Evolutionary conservation across 2,113 vertebrate genomes (phyloP), one percentile per base, ranked within the genome.

Genomic region (Oxygymnocypris stewartii): DNA sequence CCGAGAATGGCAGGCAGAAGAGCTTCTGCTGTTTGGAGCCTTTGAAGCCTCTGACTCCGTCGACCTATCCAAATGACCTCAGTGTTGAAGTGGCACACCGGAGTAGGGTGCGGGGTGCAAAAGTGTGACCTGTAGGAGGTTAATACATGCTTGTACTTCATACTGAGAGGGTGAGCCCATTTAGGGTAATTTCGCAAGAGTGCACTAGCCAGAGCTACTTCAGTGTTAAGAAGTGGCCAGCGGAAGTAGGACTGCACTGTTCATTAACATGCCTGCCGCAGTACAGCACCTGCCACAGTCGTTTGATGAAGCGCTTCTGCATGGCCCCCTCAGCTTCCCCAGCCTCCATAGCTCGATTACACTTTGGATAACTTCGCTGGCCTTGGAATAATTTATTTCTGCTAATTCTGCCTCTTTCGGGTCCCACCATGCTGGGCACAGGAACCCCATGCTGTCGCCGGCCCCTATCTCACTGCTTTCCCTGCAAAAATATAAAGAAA

Each of bases 401-500:
- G 86, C 88, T 90, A 90, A 90, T 90, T 90, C 77, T 65, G 42
- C 75, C 83, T 59, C 28, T 77, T 84, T 42, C 35, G 25, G 3
- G 28, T 82, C 47, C 79, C 83, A 40, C 74, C 54, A 73, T 37
- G 83, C 88, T 25, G 42, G 87, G 83, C 73, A 85, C 59, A 37
- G 84, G 77, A 51, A 77, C 77, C 28, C 40, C 84, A 35, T 69
- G 84, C 63, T 86, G 75, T 84, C 74, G 23, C 28, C 25, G 20
- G 69, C 6, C 18, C 87, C 82, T 78, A 31, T 82, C 67, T 61
- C 59, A 76, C 49, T 61, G 85, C 77, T 84, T 82, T 57, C 82
- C 35, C 82, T 57, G 84, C 35, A 88, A 86, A 88, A 87, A 91
- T 91, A 88, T 90, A 91, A 90, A 90, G 85, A 91, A 92, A 88